Evolutionary conservation across 2,113 vertebrate species (phyloP), one percentile per base, ranked within the genome.

Genomic region (Proterorhinus semilunaris): DNA sequence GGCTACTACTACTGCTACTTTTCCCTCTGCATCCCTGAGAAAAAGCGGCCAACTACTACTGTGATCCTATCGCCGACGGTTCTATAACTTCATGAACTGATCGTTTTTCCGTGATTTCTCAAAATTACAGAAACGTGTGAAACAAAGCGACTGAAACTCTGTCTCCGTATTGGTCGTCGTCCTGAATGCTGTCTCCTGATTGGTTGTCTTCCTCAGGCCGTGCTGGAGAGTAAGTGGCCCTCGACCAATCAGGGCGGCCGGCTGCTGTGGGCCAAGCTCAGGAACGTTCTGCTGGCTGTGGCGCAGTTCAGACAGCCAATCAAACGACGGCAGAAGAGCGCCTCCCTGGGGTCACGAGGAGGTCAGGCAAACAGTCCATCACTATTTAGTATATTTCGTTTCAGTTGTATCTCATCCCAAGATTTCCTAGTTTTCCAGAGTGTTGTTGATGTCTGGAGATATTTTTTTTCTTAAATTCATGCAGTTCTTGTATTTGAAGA

Each of bases 141-240:
- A 36, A 36, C 27, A 36, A 36, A 36, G 27, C 27, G 4, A 5
- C 27, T 36, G 3, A 36, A 36, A 36, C 27, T 36, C 27, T 53
- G 8, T n/a, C 8, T 8, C 50, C 6, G n/a, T n/a, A 6, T 52
- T 52, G 51, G 15, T 16, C n/a, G 51, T 11, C 3, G 8, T n/a
- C 15, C 51, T 16, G 5, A n/a, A 13, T 13, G 12, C 52, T 36
- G 10, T 7, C 6, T 36, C 10, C 15, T 47, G n/a, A 47, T 47
- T 63, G 43, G 43, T 7, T 48, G 15, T 47, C 12, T 9, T 61
- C 76, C 44, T 47, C 89, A 98, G 96, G 96, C 96, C 0, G 95
- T 98, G 53, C 88, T 98, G 87, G 96, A 98, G 91, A 96, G 96
- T 87, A 98, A 97, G 76, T 98, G 96, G 96, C 96, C 96, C 0